Conservation (phyloP, 2,113 vertebrate genomes). For the Entelurus aequoreus region DNA sequence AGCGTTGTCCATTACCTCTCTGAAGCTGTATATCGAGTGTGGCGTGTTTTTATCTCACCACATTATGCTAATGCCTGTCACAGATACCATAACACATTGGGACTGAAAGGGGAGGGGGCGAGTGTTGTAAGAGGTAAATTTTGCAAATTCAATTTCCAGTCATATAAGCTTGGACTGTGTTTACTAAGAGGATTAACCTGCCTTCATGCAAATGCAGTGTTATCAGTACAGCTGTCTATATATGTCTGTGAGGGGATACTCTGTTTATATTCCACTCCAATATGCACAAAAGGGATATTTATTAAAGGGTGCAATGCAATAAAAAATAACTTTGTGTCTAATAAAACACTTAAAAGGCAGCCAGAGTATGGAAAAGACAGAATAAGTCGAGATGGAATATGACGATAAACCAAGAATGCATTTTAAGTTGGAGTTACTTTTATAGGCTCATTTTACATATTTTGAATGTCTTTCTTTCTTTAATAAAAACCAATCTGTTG, state of each 20-base stretch:
- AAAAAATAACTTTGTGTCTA: neutral
- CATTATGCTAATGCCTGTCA: conserved; percentile 25
- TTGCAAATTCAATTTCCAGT: conserved; percentile 28
- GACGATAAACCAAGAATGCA: neutral
- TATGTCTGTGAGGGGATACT: conserved; percentile 6
- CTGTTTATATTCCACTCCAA: conserved; percentile 7
- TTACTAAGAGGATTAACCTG: conserved; percentile 42
- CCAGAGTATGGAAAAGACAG: too few species aligned
- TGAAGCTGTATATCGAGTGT: conserved; percentile 4
- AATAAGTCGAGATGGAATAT: neutral
- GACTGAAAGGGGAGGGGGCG: neutral
- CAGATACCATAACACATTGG: neutral
- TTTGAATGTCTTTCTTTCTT: conserved; percentile 21
- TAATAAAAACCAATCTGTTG: conserved; percentile 9
- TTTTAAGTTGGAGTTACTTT: neutral
- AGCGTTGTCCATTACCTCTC: neutral
- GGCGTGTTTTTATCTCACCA: conserved; percentile 2
- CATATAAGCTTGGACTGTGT: conserved; percentile 13
- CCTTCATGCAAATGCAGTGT: conserved; percentile 8
- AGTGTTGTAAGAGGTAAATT: conserved; percentile 6
- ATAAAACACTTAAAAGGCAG: conserved; percentile 7
- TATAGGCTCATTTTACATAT: conserved; percentile 1
- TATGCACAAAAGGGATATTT: neutral
- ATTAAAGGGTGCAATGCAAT: neutral
- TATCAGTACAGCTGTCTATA: conserved; percentile 13